A percentile compares a stretch with the other conserved stretches of the same genome.
phyloP scores from a whole-genome alignment of 2,797 vertebrate genomes.

The Gallinago solitaria region DNA sequence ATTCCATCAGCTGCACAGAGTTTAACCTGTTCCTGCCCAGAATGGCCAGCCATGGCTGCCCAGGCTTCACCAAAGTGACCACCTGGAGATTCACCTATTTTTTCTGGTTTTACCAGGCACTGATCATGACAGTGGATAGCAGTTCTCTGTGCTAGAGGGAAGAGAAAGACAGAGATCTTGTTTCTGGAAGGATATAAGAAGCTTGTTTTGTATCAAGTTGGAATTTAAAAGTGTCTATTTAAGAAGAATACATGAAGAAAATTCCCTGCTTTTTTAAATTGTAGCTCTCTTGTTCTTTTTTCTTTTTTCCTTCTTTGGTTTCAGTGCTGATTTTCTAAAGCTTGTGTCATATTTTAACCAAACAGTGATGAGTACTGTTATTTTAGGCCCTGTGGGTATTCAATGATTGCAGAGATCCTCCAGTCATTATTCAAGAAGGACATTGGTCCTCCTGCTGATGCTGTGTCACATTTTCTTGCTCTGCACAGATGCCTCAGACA shows the following conservation, averaged over 20 bases:
- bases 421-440: not conserved
- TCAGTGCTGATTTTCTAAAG: not conserved
- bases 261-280: not conserved
- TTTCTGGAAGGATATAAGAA: not conserved
- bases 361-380: not conserved
- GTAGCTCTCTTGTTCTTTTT: not conserved
- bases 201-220: not conserved
- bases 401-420: not conserved
- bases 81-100: fast-evolving
- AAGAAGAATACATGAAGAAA: not conserved
- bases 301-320: not conserved
- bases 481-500: not conserved
- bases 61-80: not conserved
- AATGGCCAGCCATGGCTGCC: not conserved
- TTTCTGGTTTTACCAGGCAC: not conserved
- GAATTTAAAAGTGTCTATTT: not conserved
- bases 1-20: not conserved
- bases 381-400: not conserved
- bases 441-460: not conserved
- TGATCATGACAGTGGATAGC: fast-evolving
- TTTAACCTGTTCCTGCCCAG: not conserved
- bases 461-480: not conserved
- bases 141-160: not conserved
- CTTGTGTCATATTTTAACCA: not conserved
- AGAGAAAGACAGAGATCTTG: not conserved